Evolutionary conservation across 2,888 invertebrate species (phyloP), one percentile per base, ranked within the genome.

Genomic region (Harmothoe impar): DNA sequence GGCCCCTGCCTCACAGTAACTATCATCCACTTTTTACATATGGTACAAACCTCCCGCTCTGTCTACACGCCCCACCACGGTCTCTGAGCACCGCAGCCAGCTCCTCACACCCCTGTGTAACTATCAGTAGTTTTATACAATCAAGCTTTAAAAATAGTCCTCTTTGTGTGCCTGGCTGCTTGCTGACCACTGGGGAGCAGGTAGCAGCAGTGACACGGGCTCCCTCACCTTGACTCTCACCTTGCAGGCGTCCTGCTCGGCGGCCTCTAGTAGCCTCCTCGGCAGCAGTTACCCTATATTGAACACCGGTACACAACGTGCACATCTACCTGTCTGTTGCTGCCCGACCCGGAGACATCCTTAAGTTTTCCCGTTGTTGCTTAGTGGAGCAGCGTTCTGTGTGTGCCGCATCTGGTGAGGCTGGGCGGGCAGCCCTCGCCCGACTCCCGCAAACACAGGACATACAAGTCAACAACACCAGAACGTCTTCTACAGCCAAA

Each of bases 141-240:
- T 43, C 10, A 7, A 31, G 29, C 31, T 77, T 81, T 81, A 81
- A 81, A 81, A 81, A 81, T 81, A 81, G 81, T 81, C 23, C 1
- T 23, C 81, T 35, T 25, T 72, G 68, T 52, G 17, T 15, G 17
- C 17, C 62, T 12, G 3, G 12, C 62, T 62, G 62, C 62, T 20
- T 62, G 62, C 62, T n/a, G n/a, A 62, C 3, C 62, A 62, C 62
- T 43, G 3, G 43, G 43, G 43, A 62, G 62, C 23, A 62, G 1
- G 20, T 62, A 62, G 20, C 3, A 62, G 62, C n/a, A 62, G 62
- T 62, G 1, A 3, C n/a, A 62, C 3, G 3, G 15, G 62, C 43
- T 43, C 10, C 10, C 43, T 43, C 5, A 43, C 43, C 43, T 43
- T 43, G 43, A 62, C 62, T 62, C n/a, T 62, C 7, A 20, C n/a